Evolutionary conservation across 2,113 vertebrate genomes (phyloP).

Genomic region (Brachyhypopomus occidentalis): DNA sequence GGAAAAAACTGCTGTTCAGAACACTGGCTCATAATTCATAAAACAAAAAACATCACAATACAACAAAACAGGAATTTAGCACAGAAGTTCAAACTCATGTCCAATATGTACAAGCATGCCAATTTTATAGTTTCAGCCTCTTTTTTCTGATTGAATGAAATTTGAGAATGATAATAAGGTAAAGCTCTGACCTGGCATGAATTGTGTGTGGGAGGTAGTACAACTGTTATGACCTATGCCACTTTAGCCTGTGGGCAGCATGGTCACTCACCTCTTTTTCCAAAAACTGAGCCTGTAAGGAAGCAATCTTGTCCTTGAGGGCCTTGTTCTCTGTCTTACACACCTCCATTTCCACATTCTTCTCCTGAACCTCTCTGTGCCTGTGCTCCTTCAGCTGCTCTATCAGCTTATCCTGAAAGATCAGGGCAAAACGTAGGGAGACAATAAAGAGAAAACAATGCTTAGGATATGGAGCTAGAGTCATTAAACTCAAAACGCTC

Average conservation of each 20-base stretch:
- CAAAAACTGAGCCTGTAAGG: slow-evolving; percentile 70
- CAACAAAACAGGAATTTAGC: no score
- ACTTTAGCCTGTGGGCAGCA: neutral
- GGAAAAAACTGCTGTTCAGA: no score
- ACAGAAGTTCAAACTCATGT: neutral
- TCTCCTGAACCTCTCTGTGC: slow-evolving; percentile 87
- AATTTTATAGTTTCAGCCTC: neutral
- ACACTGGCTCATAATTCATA: no score
- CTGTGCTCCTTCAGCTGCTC: slow-evolving; percentile 91
- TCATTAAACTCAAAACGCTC: no score
- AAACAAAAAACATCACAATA: no score
- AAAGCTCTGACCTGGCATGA: neutral
- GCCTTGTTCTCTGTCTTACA: slow-evolving; percentile 94
- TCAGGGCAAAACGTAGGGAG: neutral
- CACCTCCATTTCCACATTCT: slow-evolving; percentile 87
- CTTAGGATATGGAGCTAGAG: neutral
- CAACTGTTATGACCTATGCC: neutral
- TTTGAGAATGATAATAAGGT: neutral
- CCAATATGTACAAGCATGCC: neutral
- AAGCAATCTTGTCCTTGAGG: slow-evolving; percentile 88
- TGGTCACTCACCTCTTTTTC: slow-evolving; percentile 47
- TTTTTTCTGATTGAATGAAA: neutral
- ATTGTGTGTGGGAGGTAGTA: neutral
- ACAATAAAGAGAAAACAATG: neutral
- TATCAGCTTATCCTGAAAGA: slow-evolving; percentile 87